These are phyloP conservation scores for Phalacrocorax aristotelis DNA, from an alignment of 2,113 vertebrate genomes.

Conservation along the genomic window DNA sequence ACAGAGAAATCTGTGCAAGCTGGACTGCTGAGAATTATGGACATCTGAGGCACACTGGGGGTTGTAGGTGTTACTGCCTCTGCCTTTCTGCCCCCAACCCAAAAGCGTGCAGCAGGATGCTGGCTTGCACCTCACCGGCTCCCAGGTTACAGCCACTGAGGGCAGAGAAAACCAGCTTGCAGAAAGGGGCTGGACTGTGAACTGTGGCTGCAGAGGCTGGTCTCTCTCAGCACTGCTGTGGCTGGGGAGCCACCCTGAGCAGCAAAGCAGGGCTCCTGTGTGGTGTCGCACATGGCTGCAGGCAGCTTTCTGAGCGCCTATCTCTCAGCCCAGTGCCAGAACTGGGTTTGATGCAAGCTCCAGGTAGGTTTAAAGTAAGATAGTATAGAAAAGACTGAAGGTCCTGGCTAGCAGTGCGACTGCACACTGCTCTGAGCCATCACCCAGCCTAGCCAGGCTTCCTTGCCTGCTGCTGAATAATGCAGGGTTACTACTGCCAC, in stretches of 20 bases:
- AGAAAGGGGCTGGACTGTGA: neutral
- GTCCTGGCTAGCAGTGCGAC: neutral
- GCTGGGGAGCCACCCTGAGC: neutral
- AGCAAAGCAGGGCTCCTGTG: neutral
- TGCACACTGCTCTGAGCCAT: rapidly evolving
- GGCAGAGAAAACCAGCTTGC: neutral
- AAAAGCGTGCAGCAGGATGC: neutral
- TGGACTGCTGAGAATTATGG: neutral
- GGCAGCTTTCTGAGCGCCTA: neutral
- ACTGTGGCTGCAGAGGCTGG: neutral
- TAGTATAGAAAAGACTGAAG: neutral
- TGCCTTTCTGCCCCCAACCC: neutral
- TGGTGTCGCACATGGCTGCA: rapidly evolving
- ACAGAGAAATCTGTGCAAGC: neutral
- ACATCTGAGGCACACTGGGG: neutral
- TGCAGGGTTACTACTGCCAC: neutral
- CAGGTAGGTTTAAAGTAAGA: neutral
- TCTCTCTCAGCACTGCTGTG: neutral
- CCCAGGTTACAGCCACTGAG: neutral
- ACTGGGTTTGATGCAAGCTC: neutral
- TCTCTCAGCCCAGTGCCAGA: neutral
- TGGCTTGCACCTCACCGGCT: neutral
- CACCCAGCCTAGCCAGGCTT: neutral
- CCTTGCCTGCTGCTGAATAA: neutral
- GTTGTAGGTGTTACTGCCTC: neutral